Conservation (phyloP, 2,888 invertebrate genomes). For the Pseudeuparius sepicola region DNA sequence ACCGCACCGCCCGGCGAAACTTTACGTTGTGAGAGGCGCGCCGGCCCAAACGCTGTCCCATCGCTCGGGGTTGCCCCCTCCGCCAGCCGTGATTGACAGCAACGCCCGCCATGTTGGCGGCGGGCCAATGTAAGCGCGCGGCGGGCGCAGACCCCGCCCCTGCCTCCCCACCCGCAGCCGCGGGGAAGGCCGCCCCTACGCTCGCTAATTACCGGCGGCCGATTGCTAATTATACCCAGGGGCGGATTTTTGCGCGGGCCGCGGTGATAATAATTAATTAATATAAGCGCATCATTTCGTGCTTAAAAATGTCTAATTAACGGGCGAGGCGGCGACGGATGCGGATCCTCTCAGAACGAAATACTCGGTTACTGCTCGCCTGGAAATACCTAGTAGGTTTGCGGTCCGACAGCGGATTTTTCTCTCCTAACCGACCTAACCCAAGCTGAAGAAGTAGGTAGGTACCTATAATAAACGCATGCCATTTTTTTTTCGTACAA, state of each 20-base stretch:
- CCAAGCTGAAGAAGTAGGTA: no score
- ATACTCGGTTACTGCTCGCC: no score
- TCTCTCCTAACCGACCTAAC: no score
- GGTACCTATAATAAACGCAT: no score
- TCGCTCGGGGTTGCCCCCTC: no score
- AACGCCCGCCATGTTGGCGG: conserved; percentile 38
- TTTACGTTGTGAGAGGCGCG: conserved; percentile 37
- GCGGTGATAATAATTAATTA: conserved; percentile 41
- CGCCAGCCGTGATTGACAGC: conserved; percentile 35
- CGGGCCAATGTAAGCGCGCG: conserved; percentile 34
- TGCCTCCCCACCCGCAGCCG: conserved; percentile 16
- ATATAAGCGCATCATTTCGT: conserved; percentile 39
- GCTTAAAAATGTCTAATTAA: conserved; percentile 39
- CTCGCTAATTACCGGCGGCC: no score
- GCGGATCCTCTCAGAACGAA: no score
- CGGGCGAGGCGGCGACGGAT: conserved; percentile 24
- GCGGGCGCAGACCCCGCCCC: conserved; percentile 25
- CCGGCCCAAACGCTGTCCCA: no score
- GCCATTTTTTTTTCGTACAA: no score
- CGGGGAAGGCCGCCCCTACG: conserved; percentile 18
- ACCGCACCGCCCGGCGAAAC: conserved; percentile 33
- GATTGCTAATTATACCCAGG: conserved; percentile 42
- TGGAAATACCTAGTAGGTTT: no score
- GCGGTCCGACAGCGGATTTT: no score
- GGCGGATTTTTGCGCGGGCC: conserved; percentile 39